phyloP scores from a whole-genome alignment of 64 coral and sea anemone species.

The Acropora yongei region DNA sequence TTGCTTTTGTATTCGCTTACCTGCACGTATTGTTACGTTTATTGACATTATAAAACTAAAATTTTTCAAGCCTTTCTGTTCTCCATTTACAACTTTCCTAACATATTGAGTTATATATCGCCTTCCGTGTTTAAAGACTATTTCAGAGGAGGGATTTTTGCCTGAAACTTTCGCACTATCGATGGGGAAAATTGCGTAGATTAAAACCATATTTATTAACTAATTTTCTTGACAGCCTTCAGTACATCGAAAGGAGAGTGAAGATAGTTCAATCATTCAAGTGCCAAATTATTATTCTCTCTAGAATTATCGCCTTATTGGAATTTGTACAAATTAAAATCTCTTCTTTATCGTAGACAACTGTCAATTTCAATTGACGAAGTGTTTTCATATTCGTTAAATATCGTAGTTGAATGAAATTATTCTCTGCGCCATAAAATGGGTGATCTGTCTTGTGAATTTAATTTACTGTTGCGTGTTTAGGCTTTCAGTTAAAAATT shows the following conservation, averaged over 20 bases:
- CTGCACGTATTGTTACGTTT: not conserved
- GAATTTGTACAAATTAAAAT: not conserved
- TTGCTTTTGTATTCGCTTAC: not conserved
- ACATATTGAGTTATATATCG: not conserved
- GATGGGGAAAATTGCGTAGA: no score
- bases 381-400: not conserved
- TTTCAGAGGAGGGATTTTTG: not conserved
- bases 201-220: no score
- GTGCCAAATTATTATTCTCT: not conserved
- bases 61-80: not conserved
- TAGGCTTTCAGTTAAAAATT: slow-evolving; percentile 24
- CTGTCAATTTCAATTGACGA: no score
- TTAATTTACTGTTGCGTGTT: slow-evolving; percentile 8
- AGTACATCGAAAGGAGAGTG: no score
- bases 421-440: not conserved
- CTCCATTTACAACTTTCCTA: not conserved
- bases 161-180: not conserved
- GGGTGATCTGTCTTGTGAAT: not conserved
- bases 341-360: not conserved
- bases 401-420: not conserved
- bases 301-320: not conserved
- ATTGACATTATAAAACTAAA: not conserved
- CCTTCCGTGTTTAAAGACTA: not conserved
- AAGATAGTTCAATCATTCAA: not conserved
- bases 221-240: no score